Percentiles rank a stretch among this genome's conserved stretches.
Evolutionary conservation across 1,140 invertebrate species (phyloP).

Genomic region (Eufriesea mexicana): DNA sequence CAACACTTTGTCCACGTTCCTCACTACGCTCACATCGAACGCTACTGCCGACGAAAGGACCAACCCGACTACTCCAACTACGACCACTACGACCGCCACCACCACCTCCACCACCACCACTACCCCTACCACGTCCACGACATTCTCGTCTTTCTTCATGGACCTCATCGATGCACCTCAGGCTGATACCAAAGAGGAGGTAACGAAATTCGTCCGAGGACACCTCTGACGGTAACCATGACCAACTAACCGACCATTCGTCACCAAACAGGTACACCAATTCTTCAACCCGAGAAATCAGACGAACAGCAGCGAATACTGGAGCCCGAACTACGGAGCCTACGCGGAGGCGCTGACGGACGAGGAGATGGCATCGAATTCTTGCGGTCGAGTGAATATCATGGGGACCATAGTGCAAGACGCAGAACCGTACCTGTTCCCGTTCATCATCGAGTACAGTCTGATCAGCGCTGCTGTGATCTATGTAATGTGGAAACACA

Average conservation of each 20-base stretch:
- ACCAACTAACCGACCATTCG: too few species aligned
- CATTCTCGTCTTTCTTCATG: constrained; percentile 55
- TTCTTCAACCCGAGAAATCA: constrained; percentile 69
- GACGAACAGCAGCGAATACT: constrained; percentile 78
- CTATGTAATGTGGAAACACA: constrained; percentile 98
- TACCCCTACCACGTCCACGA: constrained; percentile 71
- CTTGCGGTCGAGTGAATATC: constrained; percentile 92
- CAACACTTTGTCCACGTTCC: constrained; percentile 73
- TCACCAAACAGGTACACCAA: constrained; percentile 55
- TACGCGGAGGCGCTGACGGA: constrained; percentile 85
- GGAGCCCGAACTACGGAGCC: constrained; percentile 82
- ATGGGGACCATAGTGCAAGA: constrained; percentile 96
- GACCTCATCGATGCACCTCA: constrained; percentile 66
- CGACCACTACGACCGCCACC: constrained; percentile 77
- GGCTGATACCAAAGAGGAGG: constrained; percentile 64
- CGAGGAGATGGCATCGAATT: constrained; percentile 81
- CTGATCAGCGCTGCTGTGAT: constrained; percentile 98
- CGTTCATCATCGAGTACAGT: constrained; percentile 98
- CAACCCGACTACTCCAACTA: constrained; percentile 77
- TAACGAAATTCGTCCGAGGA: neutral
- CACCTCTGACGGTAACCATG: too few species aligned
- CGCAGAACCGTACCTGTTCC: constrained; percentile 95
- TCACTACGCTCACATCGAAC: constrained; percentile 69
- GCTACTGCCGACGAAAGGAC: constrained; percentile 81
- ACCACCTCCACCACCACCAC: constrained; percentile 76